These are phyloP conservation scores for Fissipunctia ypsillon DNA, from an alignment of 2,888 invertebrate species.

Conservation along the genomic window DNA sequence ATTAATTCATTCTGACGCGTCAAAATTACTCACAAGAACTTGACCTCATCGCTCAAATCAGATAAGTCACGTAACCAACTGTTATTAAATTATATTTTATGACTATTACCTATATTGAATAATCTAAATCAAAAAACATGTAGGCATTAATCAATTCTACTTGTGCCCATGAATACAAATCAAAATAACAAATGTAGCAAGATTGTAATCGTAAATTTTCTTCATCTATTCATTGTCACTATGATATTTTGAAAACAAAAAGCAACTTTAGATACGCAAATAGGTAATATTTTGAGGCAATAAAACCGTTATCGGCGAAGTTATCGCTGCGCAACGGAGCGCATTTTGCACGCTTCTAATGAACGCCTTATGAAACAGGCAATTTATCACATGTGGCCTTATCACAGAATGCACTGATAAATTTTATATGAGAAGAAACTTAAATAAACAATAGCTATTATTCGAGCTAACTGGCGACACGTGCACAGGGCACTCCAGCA, in stretches of 20 bases:
- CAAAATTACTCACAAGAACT: constrained; percentile 40
- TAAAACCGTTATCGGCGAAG: constrained; percentile 87
- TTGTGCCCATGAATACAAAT: constrained; percentile 55
- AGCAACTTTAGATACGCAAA: constrained; percentile 81
- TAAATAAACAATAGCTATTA: constrained; percentile 83
- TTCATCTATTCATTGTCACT: constrained; percentile 71
- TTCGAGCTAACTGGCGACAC: constrained; percentile 61
- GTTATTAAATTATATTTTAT: constrained; percentile 60
- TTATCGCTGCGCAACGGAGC: constrained; percentile 89
- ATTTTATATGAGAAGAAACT: constrained; percentile 85
- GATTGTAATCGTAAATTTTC: constrained; percentile 58
- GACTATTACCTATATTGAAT: constrained; percentile 58
- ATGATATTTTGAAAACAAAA: constrained; percentile 72
- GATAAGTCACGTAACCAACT: constrained; percentile 51
- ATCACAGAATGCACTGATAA: constrained; percentile 87
- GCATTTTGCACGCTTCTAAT: constrained; percentile 90
- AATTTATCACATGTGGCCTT: constrained; percentile 89
- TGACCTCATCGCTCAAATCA: constrained; percentile 42
- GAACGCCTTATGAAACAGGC: constrained; percentile 90
- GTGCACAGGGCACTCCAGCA: constrained; percentile 41
- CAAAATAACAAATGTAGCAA: constrained; percentile 59
- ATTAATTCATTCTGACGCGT: constrained; percentile 36
- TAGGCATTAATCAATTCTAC: constrained; percentile 59
- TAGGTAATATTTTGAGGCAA: constrained; percentile 89
- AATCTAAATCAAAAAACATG: constrained; percentile 55